Conservation (phyloP, 1,140 invertebrate species). For the Heliconius hewitsoni region DNA sequence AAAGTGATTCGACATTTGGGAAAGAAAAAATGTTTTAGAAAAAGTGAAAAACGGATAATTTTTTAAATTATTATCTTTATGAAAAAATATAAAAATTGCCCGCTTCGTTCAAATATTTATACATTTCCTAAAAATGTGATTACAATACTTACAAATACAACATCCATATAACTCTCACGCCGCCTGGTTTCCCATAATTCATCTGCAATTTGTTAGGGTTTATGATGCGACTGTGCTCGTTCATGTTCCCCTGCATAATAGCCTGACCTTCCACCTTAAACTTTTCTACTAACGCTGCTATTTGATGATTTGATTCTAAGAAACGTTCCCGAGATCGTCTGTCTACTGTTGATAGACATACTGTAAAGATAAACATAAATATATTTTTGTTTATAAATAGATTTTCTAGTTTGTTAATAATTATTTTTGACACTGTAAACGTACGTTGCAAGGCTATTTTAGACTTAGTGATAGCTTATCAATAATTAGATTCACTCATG, state of each 20-base stretch:
- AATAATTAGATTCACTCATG: too few species aligned
- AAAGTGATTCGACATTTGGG: too few species aligned
- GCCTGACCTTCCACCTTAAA: constrained; percentile 89
- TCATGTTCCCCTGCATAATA: constrained; percentile 71
- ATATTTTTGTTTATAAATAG: background rate
- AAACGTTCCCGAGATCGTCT: constrained; percentile 92
- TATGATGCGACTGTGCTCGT: constrained; percentile 71
- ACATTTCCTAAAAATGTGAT: background rate
- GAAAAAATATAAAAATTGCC: too few species aligned
- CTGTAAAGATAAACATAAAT: constrained; percentile 72
- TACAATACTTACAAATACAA: constrained; percentile 87
- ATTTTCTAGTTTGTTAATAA: too few species aligned
- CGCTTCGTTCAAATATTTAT: background rate
- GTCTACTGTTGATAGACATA: constrained; percentile 96
- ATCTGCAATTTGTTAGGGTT: constrained; percentile 85
- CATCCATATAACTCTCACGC: constrained; percentile 86
- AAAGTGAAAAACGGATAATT: too few species aligned
- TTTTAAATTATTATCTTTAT: too few species aligned
- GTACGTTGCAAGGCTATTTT: too few species aligned
- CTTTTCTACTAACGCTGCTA: constrained; percentile 94
- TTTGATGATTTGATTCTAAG: constrained; percentile 95
- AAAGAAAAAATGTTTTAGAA: too few species aligned
- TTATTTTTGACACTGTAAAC: too few species aligned
- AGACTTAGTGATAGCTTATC: too few species aligned
- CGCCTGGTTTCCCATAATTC: constrained; percentile 87